These are phyloP conservation scores for Fulica atra DNA, from an alignment of 2,113 vertebrate genomes.

Conservation along the genomic window DNA sequence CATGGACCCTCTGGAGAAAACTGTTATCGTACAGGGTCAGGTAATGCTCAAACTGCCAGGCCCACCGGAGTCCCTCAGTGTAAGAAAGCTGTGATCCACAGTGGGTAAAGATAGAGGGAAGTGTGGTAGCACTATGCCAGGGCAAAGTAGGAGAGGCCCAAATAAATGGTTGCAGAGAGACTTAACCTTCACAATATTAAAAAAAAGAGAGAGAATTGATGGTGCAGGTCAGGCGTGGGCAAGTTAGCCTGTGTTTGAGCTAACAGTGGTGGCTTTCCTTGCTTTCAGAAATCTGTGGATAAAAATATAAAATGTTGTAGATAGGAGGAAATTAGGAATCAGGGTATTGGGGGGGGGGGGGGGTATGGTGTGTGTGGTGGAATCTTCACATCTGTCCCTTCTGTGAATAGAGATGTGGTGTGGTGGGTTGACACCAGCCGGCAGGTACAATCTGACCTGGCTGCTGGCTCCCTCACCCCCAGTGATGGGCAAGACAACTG, in stretches of 20 bases:
- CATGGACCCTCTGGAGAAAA: background rate
- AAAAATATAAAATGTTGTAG: background rate
- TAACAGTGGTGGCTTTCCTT: background rate
- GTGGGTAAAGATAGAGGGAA: background rate
- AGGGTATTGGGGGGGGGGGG: background rate
- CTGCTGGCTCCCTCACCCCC: rapidly evolving
- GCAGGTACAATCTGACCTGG: background rate
- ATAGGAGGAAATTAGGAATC: background rate
- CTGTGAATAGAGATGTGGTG: background rate
- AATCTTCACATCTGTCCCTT: background rate
- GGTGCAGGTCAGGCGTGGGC: background rate
- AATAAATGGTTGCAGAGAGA: background rate
- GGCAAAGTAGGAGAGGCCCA: background rate
- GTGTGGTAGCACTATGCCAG: background rate
- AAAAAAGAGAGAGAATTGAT: background rate
- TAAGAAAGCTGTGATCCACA: background rate
- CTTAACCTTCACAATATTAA: background rate
- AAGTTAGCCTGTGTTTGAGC: background rate
- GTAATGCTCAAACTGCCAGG: background rate
- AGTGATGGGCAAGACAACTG: no score
- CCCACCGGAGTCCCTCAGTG: background rate
- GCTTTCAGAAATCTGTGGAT: background rate
- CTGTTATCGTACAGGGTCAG: background rate
- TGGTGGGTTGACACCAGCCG: background rate
- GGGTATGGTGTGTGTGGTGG: no score